Conservation (phyloP, 2,888 invertebrate genomes). For the Folsomia manolachei region DNA sequence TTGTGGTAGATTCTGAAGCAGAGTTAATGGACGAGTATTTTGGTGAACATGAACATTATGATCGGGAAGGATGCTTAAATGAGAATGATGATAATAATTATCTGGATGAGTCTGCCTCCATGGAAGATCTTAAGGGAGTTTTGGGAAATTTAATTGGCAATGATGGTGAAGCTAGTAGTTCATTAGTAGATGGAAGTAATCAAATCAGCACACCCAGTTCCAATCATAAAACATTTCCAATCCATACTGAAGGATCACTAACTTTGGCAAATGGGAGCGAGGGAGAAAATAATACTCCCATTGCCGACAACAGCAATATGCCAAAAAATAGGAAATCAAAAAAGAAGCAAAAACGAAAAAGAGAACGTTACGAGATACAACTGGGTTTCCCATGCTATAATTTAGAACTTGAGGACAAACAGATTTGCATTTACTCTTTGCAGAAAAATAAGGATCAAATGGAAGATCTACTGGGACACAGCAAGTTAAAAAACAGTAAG, state of each 20-base stretch:
- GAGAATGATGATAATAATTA: constrained; percentile 16
- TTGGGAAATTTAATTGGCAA: not conserved
- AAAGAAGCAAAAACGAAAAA: constrained; percentile 37
- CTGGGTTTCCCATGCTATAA: constrained; percentile 49
- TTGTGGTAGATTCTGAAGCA: constrained; percentile 40
- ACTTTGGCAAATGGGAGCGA: not conserved
- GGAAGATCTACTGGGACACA: constrained; percentile 68
- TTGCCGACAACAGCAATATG: constrained; percentile 5
- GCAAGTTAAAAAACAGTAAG: constrained; percentile 68
- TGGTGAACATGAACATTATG: constrained; percentile 23
- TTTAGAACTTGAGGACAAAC: constrained; percentile 43
- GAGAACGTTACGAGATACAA: constrained; percentile 50
- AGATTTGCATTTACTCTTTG: constrained; percentile 55
- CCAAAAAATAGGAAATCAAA: not conserved
- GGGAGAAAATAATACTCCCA: not conserved
- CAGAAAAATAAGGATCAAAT: constrained; percentile 75
- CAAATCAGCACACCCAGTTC: not conserved
- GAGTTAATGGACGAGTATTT: constrained; percentile 33
- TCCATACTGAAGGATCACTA: not conserved
- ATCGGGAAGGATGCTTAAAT: not conserved
- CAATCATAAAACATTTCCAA: not conserved
- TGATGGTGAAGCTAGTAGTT: not conserved
- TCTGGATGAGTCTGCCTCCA: not conserved
- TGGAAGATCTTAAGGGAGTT: constrained; percentile 4
- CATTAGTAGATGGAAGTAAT: not conserved